Percentiles rank a stretch among this genome's conserved stretches.
These are phyloP conservation scores for Parelbella ahira DNA, from an alignment of 2,888 invertebrate species.

Conservation along the genomic window DNA sequence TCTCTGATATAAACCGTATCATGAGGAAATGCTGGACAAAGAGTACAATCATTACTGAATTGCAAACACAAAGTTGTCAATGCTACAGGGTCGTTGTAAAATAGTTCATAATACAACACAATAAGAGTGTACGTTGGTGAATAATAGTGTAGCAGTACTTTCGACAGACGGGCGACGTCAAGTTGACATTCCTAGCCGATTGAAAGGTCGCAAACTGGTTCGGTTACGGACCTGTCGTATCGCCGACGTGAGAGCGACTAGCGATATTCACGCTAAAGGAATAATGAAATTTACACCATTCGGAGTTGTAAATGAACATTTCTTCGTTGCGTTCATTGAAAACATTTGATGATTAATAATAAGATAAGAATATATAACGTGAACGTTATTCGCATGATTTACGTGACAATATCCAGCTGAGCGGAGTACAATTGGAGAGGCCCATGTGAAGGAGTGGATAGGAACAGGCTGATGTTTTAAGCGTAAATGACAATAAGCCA, in stretches of 20 bases:
- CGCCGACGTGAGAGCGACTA: constrained; percentile 1
- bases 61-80: constrained; percentile 37
- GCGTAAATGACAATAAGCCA: too few species aligned
- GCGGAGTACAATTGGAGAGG: too few species aligned
- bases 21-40: constrained; percentile 50
- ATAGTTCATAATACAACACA: constrained; percentile 15
- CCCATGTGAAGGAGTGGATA: too few species aligned
- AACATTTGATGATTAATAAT: too few species aligned
- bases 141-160: constrained; percentile 47
- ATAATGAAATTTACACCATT: background rate
- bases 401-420: too few species aligned
- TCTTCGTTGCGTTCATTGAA: too few species aligned
- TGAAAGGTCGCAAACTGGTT: constrained; percentile 53
- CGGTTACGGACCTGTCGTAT: constrained; percentile 37
- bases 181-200: constrained; percentile 47
- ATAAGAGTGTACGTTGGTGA: constrained; percentile 27
- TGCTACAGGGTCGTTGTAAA: constrained; percentile 6
- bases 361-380: too few species aligned
- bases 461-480: too few species aligned
- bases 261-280: background rate
- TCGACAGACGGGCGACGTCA: constrained; percentile 41
- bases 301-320: too few species aligned
- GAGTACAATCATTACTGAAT: constrained; percentile 48
- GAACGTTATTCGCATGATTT: too few species aligned
- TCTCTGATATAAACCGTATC: constrained; percentile 43